These are phyloP conservation scores for Eristalinus sepulchralis DNA, from an alignment of 2,888 invertebrate genomes.

Conservation along the genomic window DNA sequence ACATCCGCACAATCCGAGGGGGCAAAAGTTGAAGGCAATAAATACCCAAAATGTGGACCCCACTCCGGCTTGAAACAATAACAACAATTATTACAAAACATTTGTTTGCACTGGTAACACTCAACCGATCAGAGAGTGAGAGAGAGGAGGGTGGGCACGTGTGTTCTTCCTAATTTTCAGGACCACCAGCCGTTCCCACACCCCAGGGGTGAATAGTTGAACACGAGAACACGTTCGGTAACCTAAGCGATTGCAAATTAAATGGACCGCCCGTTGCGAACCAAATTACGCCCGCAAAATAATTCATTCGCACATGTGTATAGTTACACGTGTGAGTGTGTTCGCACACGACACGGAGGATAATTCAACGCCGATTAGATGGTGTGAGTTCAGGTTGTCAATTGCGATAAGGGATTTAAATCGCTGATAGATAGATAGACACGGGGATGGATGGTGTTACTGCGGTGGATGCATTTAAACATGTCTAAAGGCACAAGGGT, in stretches of 20 bases:
- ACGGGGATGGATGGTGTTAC: background rate
- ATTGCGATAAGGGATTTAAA: background rate
- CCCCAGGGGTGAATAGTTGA: conserved; percentile 35
- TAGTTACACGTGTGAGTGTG: background rate
- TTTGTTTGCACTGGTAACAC: background rate
- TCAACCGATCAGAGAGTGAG: background rate
- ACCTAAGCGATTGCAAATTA: conserved; percentile 56
- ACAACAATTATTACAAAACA: background rate
- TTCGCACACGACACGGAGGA: background rate
- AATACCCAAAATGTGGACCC: conserved; percentile 34
- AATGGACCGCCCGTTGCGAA: conserved; percentile 37
- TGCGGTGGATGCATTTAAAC: background rate
- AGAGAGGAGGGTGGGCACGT: background rate
- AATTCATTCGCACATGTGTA: conserved; percentile 10
- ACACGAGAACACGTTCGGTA: conserved; percentile 41
- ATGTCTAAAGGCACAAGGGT: background rate
- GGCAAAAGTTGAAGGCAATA: conserved; percentile 44
- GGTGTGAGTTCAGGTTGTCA: background rate
- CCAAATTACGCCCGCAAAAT: conserved; percentile 38
- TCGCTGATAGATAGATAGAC: background rate
- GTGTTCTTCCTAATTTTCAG: background rate
- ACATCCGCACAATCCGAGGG: background rate
- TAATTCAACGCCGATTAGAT: background rate
- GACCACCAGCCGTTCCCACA: too few species aligned
- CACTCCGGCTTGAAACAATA: conserved; percentile 12